Conservation (phyloP, 2,113 vertebrate genomes). For the Melanostigma gelatinosum region DNA sequence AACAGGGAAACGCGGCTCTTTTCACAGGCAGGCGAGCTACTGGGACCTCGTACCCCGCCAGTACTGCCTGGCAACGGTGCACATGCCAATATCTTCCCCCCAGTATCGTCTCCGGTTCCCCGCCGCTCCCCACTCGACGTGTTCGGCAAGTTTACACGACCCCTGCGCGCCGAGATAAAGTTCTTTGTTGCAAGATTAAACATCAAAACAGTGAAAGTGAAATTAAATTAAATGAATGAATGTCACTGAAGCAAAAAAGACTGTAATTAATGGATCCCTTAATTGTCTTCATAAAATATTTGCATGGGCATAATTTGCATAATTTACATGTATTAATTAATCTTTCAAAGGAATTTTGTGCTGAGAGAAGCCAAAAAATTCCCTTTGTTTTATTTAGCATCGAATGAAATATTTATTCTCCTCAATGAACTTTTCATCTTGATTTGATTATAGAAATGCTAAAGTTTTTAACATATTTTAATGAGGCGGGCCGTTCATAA, state of each 20-base stretch:
- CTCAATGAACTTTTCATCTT: conserved; percentile 99
- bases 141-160: conserved; percentile 97
- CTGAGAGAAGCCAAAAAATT: conserved; percentile 99
- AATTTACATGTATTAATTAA: conserved; percentile 99
- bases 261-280: conserved; percentile 99
- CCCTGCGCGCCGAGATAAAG: conserved; percentile 95
- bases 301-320: conserved; percentile 99
- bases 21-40: conserved; percentile 91
- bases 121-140: conserved; percentile 88
- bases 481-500: conserved; percentile 75
- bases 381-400: conserved; percentile 99
- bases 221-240: conserved; percentile 99
- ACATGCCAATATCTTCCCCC: conserved; percentile 86
- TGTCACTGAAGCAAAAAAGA: conserved; percentile 99
- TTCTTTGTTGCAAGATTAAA: conserved; percentile 99
- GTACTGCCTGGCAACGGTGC: conserved; percentile 91
- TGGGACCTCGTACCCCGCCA: conserved; percentile 88
- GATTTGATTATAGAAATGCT: conserved; percentile 98
- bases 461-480: conserved; percentile 91
- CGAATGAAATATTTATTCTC: conserved; percentile 99
- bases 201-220: conserved; percentile 99
- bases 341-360: conserved; percentile 99
- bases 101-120: conserved; percentile 87
- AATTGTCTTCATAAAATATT: conserved; percentile 99
- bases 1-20: conserved; percentile 94